phyloP scores from a whole-genome alignment of 92 coral and sea anemone genomes.

The Parazoanthus atlanticus region DNA sequence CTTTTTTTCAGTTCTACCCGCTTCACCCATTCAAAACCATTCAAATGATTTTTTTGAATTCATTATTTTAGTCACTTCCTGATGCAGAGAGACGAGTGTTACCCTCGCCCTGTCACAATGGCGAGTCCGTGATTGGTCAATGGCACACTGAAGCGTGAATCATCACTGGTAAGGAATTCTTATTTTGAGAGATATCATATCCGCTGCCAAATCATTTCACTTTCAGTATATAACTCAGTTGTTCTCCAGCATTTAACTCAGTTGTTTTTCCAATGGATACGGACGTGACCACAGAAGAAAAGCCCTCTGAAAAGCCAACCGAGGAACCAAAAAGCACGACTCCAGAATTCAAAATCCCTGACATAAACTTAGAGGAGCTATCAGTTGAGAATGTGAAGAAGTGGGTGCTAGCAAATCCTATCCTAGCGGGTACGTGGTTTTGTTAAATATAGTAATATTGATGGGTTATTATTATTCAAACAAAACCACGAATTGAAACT shows the following conservation, averaged over 20 bases:
- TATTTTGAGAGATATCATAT: no score
- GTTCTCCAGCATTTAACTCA: neutral
- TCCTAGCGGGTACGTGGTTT: conserved; percentile 62
- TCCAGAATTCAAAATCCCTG: conserved; percentile 38
- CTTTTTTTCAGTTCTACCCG: no score
- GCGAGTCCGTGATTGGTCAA: conserved; percentile 19
- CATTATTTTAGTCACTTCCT: neutral
- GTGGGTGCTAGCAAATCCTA: conserved; percentile 62
- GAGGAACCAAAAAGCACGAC: conserved; percentile 1
- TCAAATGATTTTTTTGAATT: no score
- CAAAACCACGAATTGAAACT: neutral
- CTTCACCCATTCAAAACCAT: no score
- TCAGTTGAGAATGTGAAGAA: conserved; percentile 58
- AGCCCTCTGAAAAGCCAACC: neutral
- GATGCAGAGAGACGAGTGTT: neutral
- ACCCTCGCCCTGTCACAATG: neutral
- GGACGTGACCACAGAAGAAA: conserved; percentile 19
- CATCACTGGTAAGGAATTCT: neutral
- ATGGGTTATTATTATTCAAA: neutral
- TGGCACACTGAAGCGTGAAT: conserved; percentile 10
- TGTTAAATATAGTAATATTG: no score
- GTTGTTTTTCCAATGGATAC: neutral
- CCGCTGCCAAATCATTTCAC: conserved; percentile 8
- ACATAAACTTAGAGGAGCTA: conserved; percentile 24
- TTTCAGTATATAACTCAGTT: neutral